Evolutionary conservation across 1,140 invertebrate genomes (phyloP), one percentile per base, ranked within the genome.

Genomic region (Chironomus striatipennis): DNA sequence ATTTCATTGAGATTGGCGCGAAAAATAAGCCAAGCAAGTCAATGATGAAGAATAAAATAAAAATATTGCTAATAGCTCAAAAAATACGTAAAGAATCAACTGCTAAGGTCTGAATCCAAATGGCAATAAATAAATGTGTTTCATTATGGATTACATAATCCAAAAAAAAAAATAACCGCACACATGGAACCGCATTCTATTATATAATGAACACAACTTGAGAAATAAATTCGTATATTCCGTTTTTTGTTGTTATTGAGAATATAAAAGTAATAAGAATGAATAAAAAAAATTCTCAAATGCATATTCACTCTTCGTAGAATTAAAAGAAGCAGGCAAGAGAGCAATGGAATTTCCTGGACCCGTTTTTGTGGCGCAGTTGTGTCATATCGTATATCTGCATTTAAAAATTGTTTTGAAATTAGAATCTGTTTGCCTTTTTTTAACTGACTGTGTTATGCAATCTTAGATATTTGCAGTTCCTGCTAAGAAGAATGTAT

Each of bases 281-380:
- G 24, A 34, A 34, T 5, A 34, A 34, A 34, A 34, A 34, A 34
- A 34, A 57, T 57, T 57, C 47, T 57, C 12, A 15, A 57, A 57
- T 57, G 47, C 47, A 57, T 57, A 57, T 57, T 57, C 47, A 57
- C 47, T 57, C 47, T 57, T 57, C 47, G 47, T n/a, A 57, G 47
- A 57, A 57, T 12, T 57, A 57, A 57, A 15, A 12, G n/a, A 34
- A 5, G 24, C 24, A 57, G n/a, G n/a, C 12, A n/a, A 57, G 47
- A 57, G 12, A 57, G 47, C 8, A 57, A 17, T 70, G 65, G 65
- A 70, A 70, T 70, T 70, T 70, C 65, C 65, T 70, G 65, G 20
- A 70, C 17, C 18, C 65, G 17, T 20, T 70, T 57, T 70, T 70
- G 18, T 70, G 20, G 65, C 20, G 65, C 65, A 57, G 65, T 18